Evolutionary conservation across 1,140 invertebrate genomes (phyloP).

Genomic region (Drosophila rufa): DNA sequence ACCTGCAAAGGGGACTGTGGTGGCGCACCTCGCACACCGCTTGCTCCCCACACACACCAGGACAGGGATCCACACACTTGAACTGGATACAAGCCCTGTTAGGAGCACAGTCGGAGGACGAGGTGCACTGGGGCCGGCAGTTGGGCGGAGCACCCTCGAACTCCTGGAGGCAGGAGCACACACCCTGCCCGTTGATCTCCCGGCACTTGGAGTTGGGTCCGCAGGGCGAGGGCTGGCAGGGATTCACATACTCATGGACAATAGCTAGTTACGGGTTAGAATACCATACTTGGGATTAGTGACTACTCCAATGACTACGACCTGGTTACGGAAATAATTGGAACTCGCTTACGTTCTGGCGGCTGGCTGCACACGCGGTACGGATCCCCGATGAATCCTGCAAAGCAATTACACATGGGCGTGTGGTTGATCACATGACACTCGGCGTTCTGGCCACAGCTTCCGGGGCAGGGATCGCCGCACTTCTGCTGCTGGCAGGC

Average conservation of each 20-base stretch:
- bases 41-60: conserved; percentile 91
- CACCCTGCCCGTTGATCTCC: conserved; percentile 88
- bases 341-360: conserved; percentile 86
- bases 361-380: conserved; percentile 87
- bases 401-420: conserved; percentile 89
- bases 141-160: conserved; percentile 91
- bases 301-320: conserved; percentile 62
- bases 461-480: conserved; percentile 91
- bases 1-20: conserved; percentile 91
- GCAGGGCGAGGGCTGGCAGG: conserved; percentile 89
- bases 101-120: conserved; percentile 91
- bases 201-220: conserved; percentile 89
- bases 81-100: conserved; percentile 91
- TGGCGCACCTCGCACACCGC: conserved; percentile 91
- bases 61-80: conserved; percentile 93
- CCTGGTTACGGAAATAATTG: conserved; percentile 51
- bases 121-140: conserved; percentile 91
- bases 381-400: conserved; percentile 89
- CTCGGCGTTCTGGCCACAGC: conserved; percentile 90
- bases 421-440: conserved; percentile 91
- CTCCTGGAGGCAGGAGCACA: conserved; percentile 90
- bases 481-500: conserved; percentile 91
- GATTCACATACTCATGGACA: conserved; percentile 86
- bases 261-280: conserved; percentile 72
- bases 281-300: conserved; percentile 72